These are phyloP conservation scores for Brachymystax lenok DNA, from an alignment of 2,797 vertebrate genomes.

Conservation along the genomic window DNA sequence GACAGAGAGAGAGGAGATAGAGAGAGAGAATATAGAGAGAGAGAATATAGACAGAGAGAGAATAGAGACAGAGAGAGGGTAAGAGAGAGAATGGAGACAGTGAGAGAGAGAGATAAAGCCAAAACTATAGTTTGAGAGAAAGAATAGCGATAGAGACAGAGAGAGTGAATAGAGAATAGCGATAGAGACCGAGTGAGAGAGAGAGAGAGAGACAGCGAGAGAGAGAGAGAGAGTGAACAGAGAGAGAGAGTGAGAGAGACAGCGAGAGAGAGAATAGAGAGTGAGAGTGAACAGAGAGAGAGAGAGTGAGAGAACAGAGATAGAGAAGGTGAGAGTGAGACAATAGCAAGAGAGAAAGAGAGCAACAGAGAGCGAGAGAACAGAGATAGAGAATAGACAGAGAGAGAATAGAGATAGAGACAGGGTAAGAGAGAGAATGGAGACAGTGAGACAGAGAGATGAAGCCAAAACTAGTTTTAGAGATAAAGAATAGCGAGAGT, in stretches of 20 bases:
- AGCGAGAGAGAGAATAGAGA: not conserved
- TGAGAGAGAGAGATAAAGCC: no score
- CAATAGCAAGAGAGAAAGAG: not conserved
- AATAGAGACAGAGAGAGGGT: no score
- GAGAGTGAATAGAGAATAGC: no score
- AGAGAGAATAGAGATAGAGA: not conserved
- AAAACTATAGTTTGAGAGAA: no score
- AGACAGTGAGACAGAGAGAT: not conserved
- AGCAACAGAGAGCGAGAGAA: not conserved
- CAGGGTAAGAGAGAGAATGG: not conserved
- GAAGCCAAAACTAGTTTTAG: not conserved
- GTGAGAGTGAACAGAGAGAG: not conserved
- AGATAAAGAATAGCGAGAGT: not conserved
- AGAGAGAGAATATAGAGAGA: no score
- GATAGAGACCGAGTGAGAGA: no score
- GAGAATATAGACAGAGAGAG: no score
- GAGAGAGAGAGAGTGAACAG: not conserved
- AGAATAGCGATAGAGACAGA: no score
- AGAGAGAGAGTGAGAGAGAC: not conserved
- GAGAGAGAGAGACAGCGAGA: not conserved
- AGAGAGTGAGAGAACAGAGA: not conserved
- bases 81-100: no score
- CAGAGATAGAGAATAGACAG: not conserved
- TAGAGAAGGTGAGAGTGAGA: not conserved
- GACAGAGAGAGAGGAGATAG: no score